Base-by-base conservation (phyloP, 2,888 invertebrate species). In the Aplocera efformata region DNA sequence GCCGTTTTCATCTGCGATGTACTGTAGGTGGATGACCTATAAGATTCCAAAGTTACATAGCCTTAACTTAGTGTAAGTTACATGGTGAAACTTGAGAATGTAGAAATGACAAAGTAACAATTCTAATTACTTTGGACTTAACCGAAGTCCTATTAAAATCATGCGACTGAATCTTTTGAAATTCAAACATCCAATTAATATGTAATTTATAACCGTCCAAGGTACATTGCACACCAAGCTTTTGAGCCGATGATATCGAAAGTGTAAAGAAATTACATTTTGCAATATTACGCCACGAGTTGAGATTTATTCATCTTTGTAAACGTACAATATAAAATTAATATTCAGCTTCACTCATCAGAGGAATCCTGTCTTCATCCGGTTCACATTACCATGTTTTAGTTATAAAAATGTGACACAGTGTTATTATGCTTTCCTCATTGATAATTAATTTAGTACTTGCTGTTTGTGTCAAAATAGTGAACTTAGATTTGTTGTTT, bases 1-100 rank as follows among this genome's bases (percentile, higher is more conserved):
- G n/a, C 93, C 93, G 56, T 93, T 92, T 64, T 93, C 93, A 61
- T 93, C 93, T 4, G 94, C 93, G 40, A 91, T 68, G 64, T 93
- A 94, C 30, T 90, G 89, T 27, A 93, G 67, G 47, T 90, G 89
- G 50, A 92, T 91, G 10, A 90, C 77, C 72, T 90, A 79, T n/a
- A n/a, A n/a, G n/a, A n/a, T n/a, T n/a, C n/a, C n/a, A 10, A 37
- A 7, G 17, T 38, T 8, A 9, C 6, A 1, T 17, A 17, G 13
- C 13, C 5, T 17, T 2, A 3, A 17, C 13, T 17, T 2, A 17
- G 13, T 17, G 5, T 5, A 2, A 17, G 13, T 3, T 17, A 17
- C n/a, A n/a, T n/a, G n/a, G n/a, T n/a, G n/a, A n/a, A n/a, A n/a
- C n/a, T n/a, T n/a, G n/a, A n/a, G n/a, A n/a, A n/a, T n/a, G n/a